Conservation (phyloP, 2,797 vertebrate genomes). For the Myoxocephalus aenaeus region DNA sequence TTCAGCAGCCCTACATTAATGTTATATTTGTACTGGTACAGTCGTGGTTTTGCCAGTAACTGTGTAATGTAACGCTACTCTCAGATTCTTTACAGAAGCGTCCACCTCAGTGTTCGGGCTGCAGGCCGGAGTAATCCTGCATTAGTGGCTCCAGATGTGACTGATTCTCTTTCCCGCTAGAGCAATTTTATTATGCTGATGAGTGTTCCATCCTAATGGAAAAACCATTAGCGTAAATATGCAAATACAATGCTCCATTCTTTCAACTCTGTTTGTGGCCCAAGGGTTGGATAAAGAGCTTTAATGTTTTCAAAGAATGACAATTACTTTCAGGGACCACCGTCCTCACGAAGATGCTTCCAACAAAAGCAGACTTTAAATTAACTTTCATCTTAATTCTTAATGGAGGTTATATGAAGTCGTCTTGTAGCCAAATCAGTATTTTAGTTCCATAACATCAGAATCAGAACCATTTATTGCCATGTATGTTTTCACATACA, state of each 20-base stretch:
- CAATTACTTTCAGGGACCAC: constrained; percentile 63
- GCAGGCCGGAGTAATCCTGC: constrained; percentile 52
- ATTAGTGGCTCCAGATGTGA: constrained; percentile 67
- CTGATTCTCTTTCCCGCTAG: constrained; percentile 63
- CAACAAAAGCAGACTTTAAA: constrained; percentile 10
- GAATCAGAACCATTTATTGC: no score
- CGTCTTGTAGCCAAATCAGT: not conserved
- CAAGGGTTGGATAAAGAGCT: constrained; percentile 79
- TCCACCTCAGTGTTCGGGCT: not conserved
- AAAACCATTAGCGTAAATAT: constrained; percentile 86
- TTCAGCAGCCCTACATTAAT: not conserved
- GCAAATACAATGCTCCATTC: constrained; percentile 80
- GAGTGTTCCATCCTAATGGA: constrained; percentile 82
- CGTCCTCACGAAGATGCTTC: constrained; percentile 17
- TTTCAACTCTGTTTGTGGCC: constrained; percentile 78
- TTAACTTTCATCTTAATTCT: constrained; percentile 8
- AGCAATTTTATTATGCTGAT: constrained; percentile 83
- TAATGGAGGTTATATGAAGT: constrained; percentile 12
- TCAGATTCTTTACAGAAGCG: constrained; percentile 4
- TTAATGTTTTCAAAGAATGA: constrained; percentile 80
- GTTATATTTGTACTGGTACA: not conserved
- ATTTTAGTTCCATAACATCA: not conserved
- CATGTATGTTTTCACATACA: no score
- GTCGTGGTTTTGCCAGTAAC: not conserved
- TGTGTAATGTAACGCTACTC: not conserved